Percentiles rank a stretch among this genome's conserved stretches.
These are phyloP conservation scores for Prolemur simus DNA, from an alignment of 2,113 vertebrate species.

Conservation along the genomic window DNA sequence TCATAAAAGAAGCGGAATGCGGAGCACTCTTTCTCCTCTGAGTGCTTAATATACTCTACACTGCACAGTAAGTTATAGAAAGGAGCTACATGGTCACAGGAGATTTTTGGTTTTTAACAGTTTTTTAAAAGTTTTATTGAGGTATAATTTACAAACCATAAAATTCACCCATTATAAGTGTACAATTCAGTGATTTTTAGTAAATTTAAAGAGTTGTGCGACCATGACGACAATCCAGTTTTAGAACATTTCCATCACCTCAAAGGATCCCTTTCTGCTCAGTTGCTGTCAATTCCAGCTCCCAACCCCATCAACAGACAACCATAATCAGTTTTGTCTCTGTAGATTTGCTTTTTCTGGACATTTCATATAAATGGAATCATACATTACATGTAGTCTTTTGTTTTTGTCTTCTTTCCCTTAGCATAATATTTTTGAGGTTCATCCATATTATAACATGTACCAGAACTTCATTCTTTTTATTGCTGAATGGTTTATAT, in stretches of 20 bases:
- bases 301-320: neutral
- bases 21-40: no score
- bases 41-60: neutral
- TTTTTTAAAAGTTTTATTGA: neutral
- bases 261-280: neutral
- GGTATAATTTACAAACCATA: neutral
- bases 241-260: neutral
- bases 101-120: neutral
- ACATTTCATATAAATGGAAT: neutral
- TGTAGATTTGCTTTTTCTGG: neutral
- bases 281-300: neutral
- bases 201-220: neutral
- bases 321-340: neutral
- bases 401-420: neutral
- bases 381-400: neutral
- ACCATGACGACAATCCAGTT: neutral
- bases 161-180: neutral
- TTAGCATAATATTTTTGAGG: no score
- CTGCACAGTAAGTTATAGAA: no score
- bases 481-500: no score
- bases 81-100: neutral
- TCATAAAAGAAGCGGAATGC: neutral
- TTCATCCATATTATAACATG: no score
- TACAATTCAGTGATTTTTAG: neutral
- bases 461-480: no score